Percentiles rank a stretch among this genome's conserved stretches.
Conservation (phyloP, 2,113 vertebrate genomes). For the Bubo blakistoni region DNA sequence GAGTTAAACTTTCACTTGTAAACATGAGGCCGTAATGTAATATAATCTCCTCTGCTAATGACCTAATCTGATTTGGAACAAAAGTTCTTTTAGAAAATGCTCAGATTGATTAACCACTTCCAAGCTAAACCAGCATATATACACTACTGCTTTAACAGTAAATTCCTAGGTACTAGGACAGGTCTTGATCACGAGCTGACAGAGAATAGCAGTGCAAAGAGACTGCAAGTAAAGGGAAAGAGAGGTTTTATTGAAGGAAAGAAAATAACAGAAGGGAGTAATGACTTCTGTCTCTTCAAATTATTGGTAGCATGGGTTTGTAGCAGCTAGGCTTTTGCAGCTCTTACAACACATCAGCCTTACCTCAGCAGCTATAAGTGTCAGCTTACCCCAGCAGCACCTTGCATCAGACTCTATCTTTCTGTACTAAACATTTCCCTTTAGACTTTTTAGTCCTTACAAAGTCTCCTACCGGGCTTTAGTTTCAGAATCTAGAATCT, state of each 20-base stretch:
- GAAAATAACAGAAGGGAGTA: constrained; percentile 41
- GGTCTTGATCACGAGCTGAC: constrained; percentile 22
- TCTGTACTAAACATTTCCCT: background rate
- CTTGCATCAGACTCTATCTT: background rate
- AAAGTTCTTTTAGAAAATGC: background rate
- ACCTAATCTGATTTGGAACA: background rate
- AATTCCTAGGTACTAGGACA: background rate
- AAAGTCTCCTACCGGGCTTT: background rate
- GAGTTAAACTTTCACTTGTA: background rate
- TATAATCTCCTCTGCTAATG: background rate
- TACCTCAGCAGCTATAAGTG: background rate
- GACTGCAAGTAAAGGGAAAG: constrained; percentile 1
- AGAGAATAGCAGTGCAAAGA: background rate
- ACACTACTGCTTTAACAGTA: background rate
- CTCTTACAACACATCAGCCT: background rate
- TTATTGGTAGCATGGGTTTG: constrained; percentile 33
- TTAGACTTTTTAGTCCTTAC: background rate
- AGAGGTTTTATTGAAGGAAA: constrained; percentile 44
- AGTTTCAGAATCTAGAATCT: background rate
- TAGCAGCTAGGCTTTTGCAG: background rate
- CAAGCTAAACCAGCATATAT: background rate
- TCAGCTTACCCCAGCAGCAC: background rate
- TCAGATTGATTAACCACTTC: background rate
- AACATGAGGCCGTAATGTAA: background rate
- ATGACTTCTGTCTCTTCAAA: constrained; percentile 69